Evolutionary conservation across 2,797 vertebrate species (phyloP), one percentile per base, ranked within the genome.

Genomic region (Nannoperca obscura): DNA sequence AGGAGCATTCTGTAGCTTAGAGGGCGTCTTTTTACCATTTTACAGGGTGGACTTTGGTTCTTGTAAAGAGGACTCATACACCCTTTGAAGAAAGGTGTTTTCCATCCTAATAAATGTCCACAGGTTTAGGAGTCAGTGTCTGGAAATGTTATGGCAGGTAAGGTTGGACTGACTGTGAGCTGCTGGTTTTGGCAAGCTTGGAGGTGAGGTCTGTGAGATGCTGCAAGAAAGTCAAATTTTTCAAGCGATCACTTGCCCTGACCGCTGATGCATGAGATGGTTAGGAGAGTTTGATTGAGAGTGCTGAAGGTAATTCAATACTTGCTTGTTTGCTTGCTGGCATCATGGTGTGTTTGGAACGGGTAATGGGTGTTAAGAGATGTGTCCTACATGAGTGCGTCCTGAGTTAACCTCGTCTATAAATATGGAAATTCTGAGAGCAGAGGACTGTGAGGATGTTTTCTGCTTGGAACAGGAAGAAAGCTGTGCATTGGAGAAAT

Each of bases 291-390:
- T 52, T 80, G 74, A 82, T 27, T 53, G 61, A 63, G 69, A 47
- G 59, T 11, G 6, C 71, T 78, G 74, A 69, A 80, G 68, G 69
- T 78, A 67, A 85, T 85, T 85, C 64, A 82, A 59, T 62, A 78
- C 71, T 62, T 64, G 59, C 70, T 59, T 74, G 66, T 74, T 74
- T 76, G 63, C 78, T 69, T 69, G 27, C 42, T 71, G 72, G 60
- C 73, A 76, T 81, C 67, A 59, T 55, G 55, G 27, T 32, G 49
- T 50, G 59, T 77, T 54, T 44, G 22, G 24, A 63, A 76, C 1
- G 1, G 15, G 30, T 73, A 81, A 17, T 63, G 72, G 65, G 73
- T 76, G 71, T 68, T 65, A 54, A 64, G 62, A 78, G 52, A 75
- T 53, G 50, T 42, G 63, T 78, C 78, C 76, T 71, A 78, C 74